Evolutionary conservation across 2,113 vertebrate species (phyloP).

Genomic region (Shinisaurus crocodilurus): DNA sequence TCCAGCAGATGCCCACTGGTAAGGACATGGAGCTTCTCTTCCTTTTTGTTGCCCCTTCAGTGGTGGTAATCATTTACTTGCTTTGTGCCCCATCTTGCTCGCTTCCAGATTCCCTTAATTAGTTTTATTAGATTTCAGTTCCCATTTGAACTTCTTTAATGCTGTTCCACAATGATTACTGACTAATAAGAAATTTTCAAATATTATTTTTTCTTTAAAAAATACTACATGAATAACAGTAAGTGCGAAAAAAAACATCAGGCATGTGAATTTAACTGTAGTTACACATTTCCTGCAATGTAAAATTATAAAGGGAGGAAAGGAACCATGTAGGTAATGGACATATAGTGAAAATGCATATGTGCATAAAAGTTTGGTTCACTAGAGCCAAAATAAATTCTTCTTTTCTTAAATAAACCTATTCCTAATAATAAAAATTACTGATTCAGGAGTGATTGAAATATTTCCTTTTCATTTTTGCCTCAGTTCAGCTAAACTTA

Average conservation of each 20-base stretch:
- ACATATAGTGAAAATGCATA: conserved; percentile 46
- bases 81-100: not conserved
- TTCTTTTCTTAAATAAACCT: conserved; percentile 47
- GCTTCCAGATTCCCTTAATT: not conserved
- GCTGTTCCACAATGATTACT: conserved; percentile 3
- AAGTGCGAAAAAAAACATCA: not conserved
- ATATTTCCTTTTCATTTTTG: conserved; percentile 66
- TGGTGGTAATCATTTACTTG: not conserved
- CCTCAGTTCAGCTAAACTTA: conserved; percentile 64
- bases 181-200: conserved; percentile 19
- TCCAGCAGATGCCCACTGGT: not conserved
- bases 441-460: conserved; percentile 55
- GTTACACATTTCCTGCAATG: conserved; percentile 39
- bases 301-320: conserved; percentile 41
- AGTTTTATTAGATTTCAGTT: conserved; percentile 39
- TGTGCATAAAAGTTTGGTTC: conserved; percentile 28
- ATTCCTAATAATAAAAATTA: conserved; percentile 61
- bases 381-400: conserved; percentile 63
- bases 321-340: conserved; percentile 41
- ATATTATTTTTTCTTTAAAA: not conserved
- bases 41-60: not conserved
- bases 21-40: not conserved
- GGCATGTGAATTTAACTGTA: conserved; percentile 21
- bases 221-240: conserved; percentile 20
- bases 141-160: conserved; percentile 46